These are phyloP conservation scores for Papilio machaon DNA, from an alignment of 1,140 invertebrate species.

Conservation along the genomic window DNA sequence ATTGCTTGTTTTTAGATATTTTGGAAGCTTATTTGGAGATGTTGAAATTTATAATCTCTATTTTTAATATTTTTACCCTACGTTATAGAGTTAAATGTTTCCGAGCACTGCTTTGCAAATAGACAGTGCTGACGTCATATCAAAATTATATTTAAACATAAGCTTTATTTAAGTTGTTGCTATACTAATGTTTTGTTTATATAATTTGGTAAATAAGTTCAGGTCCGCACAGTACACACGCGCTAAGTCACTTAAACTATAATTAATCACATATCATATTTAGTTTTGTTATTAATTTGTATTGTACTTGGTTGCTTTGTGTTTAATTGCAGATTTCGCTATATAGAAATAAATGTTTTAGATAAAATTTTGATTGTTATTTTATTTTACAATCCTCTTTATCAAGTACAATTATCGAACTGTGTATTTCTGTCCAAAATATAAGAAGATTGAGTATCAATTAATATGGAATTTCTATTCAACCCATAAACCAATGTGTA, in stretches of 20 bases:
- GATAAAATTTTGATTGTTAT: constrained; percentile 43
- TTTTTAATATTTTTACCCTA: background rate
- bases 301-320: constrained; percentile 76
- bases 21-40: no score
- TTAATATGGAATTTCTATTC: no score
- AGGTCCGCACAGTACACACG: constrained; percentile 61
- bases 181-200: constrained; percentile 58
- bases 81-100: background rate
- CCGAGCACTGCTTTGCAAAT: constrained; percentile 26
- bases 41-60: no score
- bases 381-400: constrained; percentile 28
- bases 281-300: constrained; percentile 75
- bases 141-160: constrained; percentile 74
- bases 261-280: constrained; percentile 78
- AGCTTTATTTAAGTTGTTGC: constrained; percentile 71
- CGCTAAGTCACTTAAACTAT: constrained; percentile 69
- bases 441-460: no score
- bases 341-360: constrained; percentile 76
- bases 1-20: background rate
- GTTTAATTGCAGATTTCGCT: constrained; percentile 74
- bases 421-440: background rate
- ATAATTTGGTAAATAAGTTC: constrained; percentile 54
- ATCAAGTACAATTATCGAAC: background rate
- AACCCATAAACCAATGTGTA: background rate
- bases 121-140: constrained; percentile 49